These are phyloP conservation scores for Crotalus viridis DNA, from an alignment of 2,113 vertebrate species.

Conservation along the genomic window DNA sequence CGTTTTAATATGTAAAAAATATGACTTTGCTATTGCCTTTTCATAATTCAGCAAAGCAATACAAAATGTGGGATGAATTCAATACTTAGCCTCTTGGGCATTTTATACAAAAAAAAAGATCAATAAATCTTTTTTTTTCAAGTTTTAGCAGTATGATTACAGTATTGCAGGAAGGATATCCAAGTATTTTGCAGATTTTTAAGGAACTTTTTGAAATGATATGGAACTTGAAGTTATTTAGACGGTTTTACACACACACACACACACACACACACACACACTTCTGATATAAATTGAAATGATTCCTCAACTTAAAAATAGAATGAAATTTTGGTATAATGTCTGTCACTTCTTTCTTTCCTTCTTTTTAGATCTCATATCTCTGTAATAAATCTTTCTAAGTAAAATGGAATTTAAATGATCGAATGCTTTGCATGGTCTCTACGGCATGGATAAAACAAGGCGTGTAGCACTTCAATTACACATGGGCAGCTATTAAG, in stretches of 20 bases:
- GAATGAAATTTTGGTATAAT: not conserved
- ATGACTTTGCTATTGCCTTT: conserved; percentile 65
- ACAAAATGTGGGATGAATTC: conserved; percentile 59
- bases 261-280: not conserved
- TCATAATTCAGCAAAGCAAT: conserved; percentile 68
- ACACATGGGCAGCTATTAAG: conserved; percentile 53
- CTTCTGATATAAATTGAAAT: not conserved
- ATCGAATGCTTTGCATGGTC: not conserved
- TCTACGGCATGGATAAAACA: not conserved
- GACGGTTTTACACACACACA: not conserved
- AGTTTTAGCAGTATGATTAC: conserved; percentile 76
- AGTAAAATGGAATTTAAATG: not conserved
- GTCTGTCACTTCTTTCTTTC: not conserved
- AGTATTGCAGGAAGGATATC: conserved; percentile 64
- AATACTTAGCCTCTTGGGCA: conserved; percentile 64
- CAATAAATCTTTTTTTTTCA: conserved; percentile 56
- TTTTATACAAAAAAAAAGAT: conserved; percentile 60
- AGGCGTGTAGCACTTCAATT: conserved; percentile 22
- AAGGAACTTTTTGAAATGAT: conserved; percentile 50
- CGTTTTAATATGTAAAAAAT: conserved; percentile 70
- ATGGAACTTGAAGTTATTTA: conserved; percentile 46
- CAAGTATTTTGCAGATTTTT: conserved; percentile 49
- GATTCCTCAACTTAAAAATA: not conserved
- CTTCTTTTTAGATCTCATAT: not conserved
- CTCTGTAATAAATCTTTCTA: not conserved